phyloP scores from a whole-genome alignment of 2,888 invertebrate genomes.

The Ptilodon capucinus region DNA sequence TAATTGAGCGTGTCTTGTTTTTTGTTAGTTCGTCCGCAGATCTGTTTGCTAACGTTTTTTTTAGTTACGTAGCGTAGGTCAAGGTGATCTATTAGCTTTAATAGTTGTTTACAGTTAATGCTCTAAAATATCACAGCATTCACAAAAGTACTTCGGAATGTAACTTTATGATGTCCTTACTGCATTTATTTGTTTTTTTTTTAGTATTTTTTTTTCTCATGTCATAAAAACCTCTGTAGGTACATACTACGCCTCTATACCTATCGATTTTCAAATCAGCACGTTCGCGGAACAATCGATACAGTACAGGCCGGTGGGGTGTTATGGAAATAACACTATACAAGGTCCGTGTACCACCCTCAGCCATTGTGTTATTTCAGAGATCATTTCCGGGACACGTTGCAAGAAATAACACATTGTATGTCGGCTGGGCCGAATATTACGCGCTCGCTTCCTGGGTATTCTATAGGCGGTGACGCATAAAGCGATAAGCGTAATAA shows the following conservation, averaged over 20 bases:
- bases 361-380: neutral
- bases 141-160: no score
- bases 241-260: no score
- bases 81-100: neutral
- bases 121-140: no score
- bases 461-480: neutral
- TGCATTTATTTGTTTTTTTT: no score
- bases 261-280: neutral
- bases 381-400: neutral
- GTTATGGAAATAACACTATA: neutral
- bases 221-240: no score
- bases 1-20: neutral
- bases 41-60: neutral
- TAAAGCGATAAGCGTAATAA: neutral
- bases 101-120: neutral
- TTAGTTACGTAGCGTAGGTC: neutral
- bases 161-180: no score
- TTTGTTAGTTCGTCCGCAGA: neutral
- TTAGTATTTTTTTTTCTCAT: no score
- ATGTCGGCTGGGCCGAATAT: neutral
- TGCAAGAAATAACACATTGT: neutral
- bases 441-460: neutral
- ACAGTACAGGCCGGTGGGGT: neutral
- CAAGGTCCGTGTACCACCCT: neutral
- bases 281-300: neutral